A percentile compares a stretch with the other conserved stretches of the same genome.
These are phyloP conservation scores for Drosophila leonis DNA, from an alignment of 2,888 invertebrate genomes.

Conservation along the genomic window DNA sequence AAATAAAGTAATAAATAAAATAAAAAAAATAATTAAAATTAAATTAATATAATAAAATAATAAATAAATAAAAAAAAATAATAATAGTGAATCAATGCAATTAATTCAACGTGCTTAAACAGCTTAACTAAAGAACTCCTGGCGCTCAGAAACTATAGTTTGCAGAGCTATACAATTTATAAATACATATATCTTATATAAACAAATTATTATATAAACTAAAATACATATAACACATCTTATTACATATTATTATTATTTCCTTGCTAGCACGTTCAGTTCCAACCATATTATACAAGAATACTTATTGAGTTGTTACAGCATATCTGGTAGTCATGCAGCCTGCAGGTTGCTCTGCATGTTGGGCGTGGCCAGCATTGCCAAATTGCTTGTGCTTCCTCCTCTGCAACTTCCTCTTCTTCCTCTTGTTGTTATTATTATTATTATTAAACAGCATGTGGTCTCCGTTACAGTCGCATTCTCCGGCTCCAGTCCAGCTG, in stretches of 20 bases:
- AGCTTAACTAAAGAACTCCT: not conserved
- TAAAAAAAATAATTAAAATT: no score
- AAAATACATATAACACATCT: no score
- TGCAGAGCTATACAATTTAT: no score
- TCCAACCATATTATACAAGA: not conserved
- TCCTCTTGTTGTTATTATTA: slow-evolving; percentile 2
- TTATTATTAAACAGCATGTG: slow-evolving; percentile 26
- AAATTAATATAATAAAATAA: no score
- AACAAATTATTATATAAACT: not conserved
- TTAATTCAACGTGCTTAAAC: no score
- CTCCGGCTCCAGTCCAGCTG: slow-evolving; percentile 18
- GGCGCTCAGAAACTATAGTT: no score
- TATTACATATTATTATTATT: no score
- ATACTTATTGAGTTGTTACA: not conserved
- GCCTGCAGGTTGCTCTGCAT: not conserved
- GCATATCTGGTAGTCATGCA: slow-evolving; percentile 7
- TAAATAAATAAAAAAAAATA: not conserved
- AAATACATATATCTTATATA: no score
- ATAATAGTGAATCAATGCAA: not conserved
- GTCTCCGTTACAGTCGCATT: slow-evolving; percentile 20
- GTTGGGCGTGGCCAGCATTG: slow-evolving; percentile 29
- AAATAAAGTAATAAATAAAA: no score
- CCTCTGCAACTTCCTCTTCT: not conserved
- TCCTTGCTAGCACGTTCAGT: no score
- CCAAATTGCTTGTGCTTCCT: slow-evolving; percentile 21